phyloP scores from a whole-genome alignment of 2,797 vertebrate genomes.

The Aselliscus stoliczkanus region DNA sequence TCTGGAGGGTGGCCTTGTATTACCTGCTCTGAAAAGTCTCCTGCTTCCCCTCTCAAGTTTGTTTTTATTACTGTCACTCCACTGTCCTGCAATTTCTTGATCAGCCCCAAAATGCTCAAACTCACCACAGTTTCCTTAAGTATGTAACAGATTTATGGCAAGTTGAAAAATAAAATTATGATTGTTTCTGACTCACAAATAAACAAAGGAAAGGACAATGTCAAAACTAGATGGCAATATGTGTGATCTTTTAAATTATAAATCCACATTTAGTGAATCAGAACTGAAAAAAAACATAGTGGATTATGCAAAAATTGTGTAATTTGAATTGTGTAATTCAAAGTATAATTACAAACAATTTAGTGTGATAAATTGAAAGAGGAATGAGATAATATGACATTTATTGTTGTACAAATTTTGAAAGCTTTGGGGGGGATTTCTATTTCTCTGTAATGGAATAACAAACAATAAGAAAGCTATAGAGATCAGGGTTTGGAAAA shows the following conservation, averaged over 20 bases:
- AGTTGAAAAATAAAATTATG: neutral
- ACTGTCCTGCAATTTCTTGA: neutral
- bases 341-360: neutral
- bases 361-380: neutral
- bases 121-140: neutral
- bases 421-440: neutral
- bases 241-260: neutral
- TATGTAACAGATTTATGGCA: neutral
- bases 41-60: neutral
- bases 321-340: neutral
- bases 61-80: neutral
- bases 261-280: neutral
- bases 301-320: neutral
- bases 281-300: neutral
- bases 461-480: neutral
- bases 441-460: neutral
- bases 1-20: neutral
- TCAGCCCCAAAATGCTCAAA: neutral
- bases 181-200: neutral
- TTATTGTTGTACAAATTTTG: neutral
- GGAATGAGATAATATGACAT: neutral
- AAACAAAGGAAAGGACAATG: neutral
- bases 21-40: neutral
- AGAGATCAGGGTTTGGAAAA: neutral
- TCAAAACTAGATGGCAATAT: neutral